Evolutionary conservation across 2,797 vertebrate species (phyloP).

Genomic region (Artibeus lituratus): DNA sequence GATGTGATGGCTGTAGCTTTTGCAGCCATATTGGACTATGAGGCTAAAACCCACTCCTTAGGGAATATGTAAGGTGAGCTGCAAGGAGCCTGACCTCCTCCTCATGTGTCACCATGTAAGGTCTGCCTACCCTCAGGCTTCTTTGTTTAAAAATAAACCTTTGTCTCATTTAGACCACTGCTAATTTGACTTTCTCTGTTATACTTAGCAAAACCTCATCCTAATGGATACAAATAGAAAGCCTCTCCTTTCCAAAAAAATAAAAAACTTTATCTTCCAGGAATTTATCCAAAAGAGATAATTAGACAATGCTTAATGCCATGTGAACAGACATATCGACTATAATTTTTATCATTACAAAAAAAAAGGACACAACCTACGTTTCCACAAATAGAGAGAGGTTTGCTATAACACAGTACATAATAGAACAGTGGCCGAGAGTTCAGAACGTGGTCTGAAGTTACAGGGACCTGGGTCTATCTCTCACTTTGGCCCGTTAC

Average conservation of each 20-base stretch:
- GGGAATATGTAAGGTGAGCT: neutral
- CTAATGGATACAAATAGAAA: neutral
- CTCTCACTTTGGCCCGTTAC: neutral
- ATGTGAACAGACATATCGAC: neutral
- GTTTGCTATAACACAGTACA: neutral
- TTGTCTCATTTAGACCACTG: neutral
- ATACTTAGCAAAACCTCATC: neutral
- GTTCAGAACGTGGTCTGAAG: neutral
- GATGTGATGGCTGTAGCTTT: neutral
- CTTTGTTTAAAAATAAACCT: neutral
- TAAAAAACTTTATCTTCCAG: neutral
- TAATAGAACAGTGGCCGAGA: neutral
- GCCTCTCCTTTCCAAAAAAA: neutral
- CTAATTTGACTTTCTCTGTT: neutral
- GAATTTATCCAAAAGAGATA: neutral
- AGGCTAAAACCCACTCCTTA: neutral
- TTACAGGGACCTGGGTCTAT: neutral
- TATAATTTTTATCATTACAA: neutral
- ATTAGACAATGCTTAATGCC: neutral
- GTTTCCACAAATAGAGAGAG: neutral
- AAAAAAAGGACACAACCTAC: neutral
- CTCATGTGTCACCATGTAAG: neutral
- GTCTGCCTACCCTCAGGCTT: neutral
- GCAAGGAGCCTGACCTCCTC: neutral
- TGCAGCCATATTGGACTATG: neutral